These are phyloP conservation scores for Okapia johnstoni DNA, from an alignment of 2,113 vertebrate species.

Conservation along the genomic window DNA sequence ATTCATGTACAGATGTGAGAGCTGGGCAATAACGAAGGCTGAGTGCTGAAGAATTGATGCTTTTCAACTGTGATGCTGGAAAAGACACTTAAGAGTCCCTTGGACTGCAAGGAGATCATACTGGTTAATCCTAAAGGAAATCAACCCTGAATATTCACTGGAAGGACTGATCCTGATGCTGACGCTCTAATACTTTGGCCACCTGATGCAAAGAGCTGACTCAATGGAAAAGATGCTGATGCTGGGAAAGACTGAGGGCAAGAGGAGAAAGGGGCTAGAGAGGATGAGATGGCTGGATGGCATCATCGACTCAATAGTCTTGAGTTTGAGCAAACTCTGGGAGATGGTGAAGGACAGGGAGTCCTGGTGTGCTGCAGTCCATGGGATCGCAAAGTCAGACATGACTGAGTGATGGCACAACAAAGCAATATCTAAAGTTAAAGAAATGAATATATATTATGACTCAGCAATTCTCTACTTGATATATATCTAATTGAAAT, in stretches of 20 bases:
- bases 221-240: neutral
- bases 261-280: neutral
- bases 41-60: neutral
- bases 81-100: neutral
- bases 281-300: neutral
- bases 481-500: neutral
- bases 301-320: neutral
- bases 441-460: neutral
- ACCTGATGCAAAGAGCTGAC: neutral
- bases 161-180: neutral
- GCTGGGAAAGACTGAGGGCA: neutral
- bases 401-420: neutral
- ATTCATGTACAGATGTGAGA: neutral
- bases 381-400: neutral
- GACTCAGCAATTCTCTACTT: neutral
- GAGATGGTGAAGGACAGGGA: neutral
- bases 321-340: neutral
- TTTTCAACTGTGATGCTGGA: neutral
- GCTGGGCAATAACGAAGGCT: neutral
- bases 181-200: neutral
- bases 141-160: neutral
- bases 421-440: neutral
- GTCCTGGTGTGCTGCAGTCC: neutral
- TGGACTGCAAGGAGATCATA: neutral
- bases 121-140: neutral